Evolutionary conservation across 2,113 vertebrate genomes (phyloP), one percentile per base, ranked within the genome.

Genomic region (Strix aluco): DNA sequence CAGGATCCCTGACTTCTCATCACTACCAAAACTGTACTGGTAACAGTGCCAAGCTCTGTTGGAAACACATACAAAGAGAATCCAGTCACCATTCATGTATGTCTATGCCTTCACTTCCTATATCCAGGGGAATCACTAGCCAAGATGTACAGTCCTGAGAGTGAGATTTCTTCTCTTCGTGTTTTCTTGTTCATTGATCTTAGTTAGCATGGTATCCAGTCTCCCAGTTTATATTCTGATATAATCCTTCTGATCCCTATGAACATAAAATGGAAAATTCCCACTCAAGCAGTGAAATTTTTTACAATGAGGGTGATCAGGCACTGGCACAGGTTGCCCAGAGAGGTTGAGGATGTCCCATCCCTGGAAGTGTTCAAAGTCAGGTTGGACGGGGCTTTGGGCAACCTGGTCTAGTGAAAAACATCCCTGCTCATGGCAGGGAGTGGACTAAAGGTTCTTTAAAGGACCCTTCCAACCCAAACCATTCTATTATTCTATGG

Each of bases 11-110:
- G 42, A 38, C 27, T 70, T 69, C 32, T 83, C 75, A 62, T 18
- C 10, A 15, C 27, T 66, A n/a, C 25, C 22, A 63, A 49, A 79
- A 55, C 81, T 66, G 8, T 23, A 38, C 22, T 34, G 20, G 25
- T 86, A 61, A 40, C 40, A 52, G 18, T 10, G 14, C 47, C 34
- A 91, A 59, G 11, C 29, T 89, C 55, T 81, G 18, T 5, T 67
- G 69, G 36, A 89, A 79, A 84, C 32, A 71, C 6, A 57, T 5
- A 34, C 26, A 36, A 67, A 70, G 59, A 30, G 22, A 67, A 25
- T 63, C 42, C 44, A 23, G 13, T 29, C 26, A 16, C 47, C 47
- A 51, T 71, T 51, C 2, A 0, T 1, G 0, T 46, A 26, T 20
- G 23, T 88, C 26, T 44, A 14, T 79, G 26, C 47, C 65, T 84